phyloP scores from a whole-genome alignment of 2,888 invertebrate genomes.

The Mesorhabditis sp. region DNA sequence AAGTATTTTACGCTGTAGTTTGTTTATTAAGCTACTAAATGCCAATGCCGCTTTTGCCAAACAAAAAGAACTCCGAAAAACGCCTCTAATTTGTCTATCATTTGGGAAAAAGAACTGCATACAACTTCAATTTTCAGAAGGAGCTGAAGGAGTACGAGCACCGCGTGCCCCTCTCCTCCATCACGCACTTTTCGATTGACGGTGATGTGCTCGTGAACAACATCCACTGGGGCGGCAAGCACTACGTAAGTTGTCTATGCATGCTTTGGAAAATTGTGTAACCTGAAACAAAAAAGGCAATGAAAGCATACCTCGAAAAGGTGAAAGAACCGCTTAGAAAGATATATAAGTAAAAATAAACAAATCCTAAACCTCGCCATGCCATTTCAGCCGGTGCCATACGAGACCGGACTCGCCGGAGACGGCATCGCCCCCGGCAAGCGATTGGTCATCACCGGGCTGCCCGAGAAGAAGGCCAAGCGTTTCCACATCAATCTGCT shows the following conservation, averaged over 20 bases:
- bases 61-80: too few relatives aligned
- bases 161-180: slow-evolving; percentile 49
- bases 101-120: background rate
- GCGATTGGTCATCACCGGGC: slow-evolving; percentile 49
- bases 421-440: slow-evolving; percentile 54
- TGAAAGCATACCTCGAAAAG: too few relatives aligned
- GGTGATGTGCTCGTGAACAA: slow-evolving; percentile 53
- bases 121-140: slow-evolving; percentile 30
- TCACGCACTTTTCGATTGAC: slow-evolving; percentile 56
- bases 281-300: background rate
- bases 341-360: background rate
- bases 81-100: too few relatives aligned
- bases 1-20: too few relatives aligned
- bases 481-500: slow-evolving; percentile 44
- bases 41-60: too few relatives aligned
- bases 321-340: background rate
- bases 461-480: slow-evolving; percentile 55
- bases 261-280: too few relatives aligned
- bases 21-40: too few relatives aligned
- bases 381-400: slow-evolving; percentile 50
- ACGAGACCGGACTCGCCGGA: slow-evolving; percentile 52
- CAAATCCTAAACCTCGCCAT: background rate
- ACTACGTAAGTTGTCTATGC: slow-evolving; percentile 43
- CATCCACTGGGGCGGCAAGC: slow-evolving; percentile 57
- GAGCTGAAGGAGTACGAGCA: slow-evolving; percentile 57